phyloP scores from a whole-genome alignment of 2,113 vertebrate genomes.

The Lycocorax pyrrhopterus region DNA sequence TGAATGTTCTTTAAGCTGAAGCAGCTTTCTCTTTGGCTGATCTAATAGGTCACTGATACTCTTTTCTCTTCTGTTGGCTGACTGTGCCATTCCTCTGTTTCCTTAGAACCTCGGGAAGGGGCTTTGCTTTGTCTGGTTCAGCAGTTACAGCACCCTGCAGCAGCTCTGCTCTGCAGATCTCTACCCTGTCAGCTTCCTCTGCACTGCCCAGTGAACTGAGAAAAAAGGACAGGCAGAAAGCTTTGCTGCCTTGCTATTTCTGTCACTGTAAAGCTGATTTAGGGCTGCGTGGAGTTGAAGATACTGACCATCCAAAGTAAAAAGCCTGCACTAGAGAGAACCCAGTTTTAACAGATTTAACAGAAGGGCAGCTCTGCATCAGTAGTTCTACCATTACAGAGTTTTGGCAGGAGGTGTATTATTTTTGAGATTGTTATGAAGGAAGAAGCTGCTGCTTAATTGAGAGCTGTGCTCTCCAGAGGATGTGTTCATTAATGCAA shows the following conservation, averaged over 20 bases:
- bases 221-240: not conserved
- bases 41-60: not conserved
- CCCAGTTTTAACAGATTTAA: not conserved
- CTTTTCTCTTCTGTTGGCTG: not conserved
- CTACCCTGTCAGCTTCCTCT: not conserved
- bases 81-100: not conserved
- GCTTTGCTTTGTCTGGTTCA: not conserved
- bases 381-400: not conserved
- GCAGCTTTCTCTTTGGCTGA: not conserved
- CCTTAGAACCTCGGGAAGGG: not conserved
- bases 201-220: not conserved
- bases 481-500: not conserved
- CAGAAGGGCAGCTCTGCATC: not conserved
- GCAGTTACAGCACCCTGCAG: not conserved
- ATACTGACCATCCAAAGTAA: not conserved
- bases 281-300: not conserved
- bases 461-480: not conserved
- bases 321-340: not conserved
- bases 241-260: conserved; percentile 11
- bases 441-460: not conserved
- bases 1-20: not conserved
- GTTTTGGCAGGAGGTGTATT: not conserved
- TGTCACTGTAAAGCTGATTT: not conserved
- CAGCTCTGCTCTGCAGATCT: not conserved
- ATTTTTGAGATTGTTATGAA: not conserved